Evolutionary conservation across 92 coral and sea anemone genomes (phyloP).

Genomic region (Palythoa grandiflora): DNA sequence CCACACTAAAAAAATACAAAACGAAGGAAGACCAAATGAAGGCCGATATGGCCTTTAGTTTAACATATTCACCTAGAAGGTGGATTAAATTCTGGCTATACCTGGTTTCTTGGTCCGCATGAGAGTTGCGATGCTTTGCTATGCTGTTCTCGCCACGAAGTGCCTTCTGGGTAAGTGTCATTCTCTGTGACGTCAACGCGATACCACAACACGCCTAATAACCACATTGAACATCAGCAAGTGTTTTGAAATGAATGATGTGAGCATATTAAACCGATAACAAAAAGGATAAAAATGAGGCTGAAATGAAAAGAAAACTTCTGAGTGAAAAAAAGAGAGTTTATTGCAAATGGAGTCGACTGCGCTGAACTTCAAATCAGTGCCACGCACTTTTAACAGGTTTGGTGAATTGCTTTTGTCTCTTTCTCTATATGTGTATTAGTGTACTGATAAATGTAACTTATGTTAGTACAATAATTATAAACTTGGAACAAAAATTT

Average conservation of each 20-base stretch:
- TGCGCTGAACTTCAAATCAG: too few relatives aligned
- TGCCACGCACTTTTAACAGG: too few relatives aligned
- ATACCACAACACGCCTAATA: conserved; percentile 73
- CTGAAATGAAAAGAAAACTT: not conserved
- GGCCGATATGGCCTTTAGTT: not conserved
- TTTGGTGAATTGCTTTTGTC: too few relatives aligned
- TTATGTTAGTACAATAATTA: too few relatives aligned
- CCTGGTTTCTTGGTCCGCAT: conserved; percentile 81
- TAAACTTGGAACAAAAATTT: too few relatives aligned
- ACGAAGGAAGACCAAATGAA: too few relatives aligned
- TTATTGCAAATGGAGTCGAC: too few relatives aligned
- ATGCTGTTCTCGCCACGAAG: conserved; percentile 75
- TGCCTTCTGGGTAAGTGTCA: conserved; percentile 95
- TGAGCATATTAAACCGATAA: not conserved
- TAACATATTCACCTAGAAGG: not conserved
- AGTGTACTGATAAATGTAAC: too few relatives aligned
- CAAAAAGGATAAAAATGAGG: not conserved
- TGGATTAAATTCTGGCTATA: not conserved
- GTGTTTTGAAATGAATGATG: not conserved
- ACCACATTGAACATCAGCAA: not conserved
- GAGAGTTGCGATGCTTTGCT: conserved; percentile 70
- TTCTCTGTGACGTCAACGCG: conserved; percentile 71
- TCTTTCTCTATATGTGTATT: too few relatives aligned
- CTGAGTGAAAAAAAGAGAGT: too few relatives aligned
- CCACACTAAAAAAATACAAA: too few relatives aligned